Evolutionary conservation across 2,888 invertebrate genomes (phyloP).

Genomic region (Aricia artaxerxes): DNA sequence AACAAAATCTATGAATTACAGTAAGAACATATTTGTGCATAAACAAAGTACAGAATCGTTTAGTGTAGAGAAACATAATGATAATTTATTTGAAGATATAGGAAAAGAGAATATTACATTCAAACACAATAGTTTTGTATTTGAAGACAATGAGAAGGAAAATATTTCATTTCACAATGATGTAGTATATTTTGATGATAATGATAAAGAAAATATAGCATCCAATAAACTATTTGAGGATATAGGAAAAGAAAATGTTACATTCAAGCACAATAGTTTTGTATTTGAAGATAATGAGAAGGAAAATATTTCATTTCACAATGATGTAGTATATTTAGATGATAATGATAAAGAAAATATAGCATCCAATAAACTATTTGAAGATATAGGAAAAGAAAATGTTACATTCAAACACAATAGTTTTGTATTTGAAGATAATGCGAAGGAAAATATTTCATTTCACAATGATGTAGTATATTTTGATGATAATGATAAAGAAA

Average conservation of each 20-base stretch:
- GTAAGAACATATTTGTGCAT: slow-evolving; percentile 52
- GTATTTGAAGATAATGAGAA: neutral
- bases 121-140: neutral
- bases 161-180: neutral
- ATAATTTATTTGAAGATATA: slow-evolving; percentile 35
- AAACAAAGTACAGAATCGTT: neutral
- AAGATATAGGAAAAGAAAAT: too few species aligned
- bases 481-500: neutral
- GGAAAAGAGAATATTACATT: neutral
- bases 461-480: neutral
- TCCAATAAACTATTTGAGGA: slow-evolving; percentile 35
- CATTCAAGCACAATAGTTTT: neutral
- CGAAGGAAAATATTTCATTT: neutral
- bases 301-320: neutral
- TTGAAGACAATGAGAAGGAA: neutral
- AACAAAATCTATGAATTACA: slow-evolving; percentile 48
- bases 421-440: neutral
- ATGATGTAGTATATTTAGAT: neutral
- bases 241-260: neutral
- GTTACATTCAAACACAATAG: too few species aligned
- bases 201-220: neutral
- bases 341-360: neutral
- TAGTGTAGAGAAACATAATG: slow-evolving; percentile 46
- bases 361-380: neutral
- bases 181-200: neutral